A percentile compares a stretch with the other conserved stretches of the same genome.
Conservation (phyloP, 2,113 vertebrate genomes). For the Ceyx cyanopectus region DNA sequence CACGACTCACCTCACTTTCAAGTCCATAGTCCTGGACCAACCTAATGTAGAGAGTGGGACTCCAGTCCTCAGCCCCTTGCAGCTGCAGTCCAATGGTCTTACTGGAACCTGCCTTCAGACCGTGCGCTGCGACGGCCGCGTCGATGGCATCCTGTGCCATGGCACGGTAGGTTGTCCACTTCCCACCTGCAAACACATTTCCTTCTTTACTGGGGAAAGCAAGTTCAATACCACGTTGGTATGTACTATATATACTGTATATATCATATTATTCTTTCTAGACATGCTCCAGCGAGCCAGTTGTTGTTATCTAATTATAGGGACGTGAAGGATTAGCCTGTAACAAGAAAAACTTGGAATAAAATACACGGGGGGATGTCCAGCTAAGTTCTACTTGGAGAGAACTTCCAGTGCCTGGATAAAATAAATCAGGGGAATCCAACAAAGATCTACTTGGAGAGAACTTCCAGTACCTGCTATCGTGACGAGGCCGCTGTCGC, state of each 20-base stretch:
- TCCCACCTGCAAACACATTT: slow-evolving; percentile 83
- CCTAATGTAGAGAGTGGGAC: slow-evolving; percentile 93
- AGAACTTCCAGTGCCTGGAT: too few species aligned
- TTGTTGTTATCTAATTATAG: rapidly evolving
- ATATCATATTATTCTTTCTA: rapidly evolving
- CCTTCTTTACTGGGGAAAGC: background rate
- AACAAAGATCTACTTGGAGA: rapidly evolving
- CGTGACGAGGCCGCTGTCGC: slow-evolving; percentile 90
- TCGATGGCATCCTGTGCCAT: slow-evolving; percentile 95
- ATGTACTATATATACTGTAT: rapidly evolving
- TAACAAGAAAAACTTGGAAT: too few species aligned
- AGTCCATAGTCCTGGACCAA: slow-evolving; percentile 97
- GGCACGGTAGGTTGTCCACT: slow-evolving; percentile 96
- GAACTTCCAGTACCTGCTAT: slow-evolving; percentile 84
- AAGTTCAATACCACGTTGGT: rapidly evolving
- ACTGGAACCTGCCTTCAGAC: slow-evolving; percentile 81
- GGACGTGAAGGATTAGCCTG: background rate
- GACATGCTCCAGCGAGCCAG: background rate
- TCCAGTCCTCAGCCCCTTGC: slow-evolving; percentile 92
- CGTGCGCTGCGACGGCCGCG: slow-evolving; percentile 80
- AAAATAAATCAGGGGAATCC: rapidly evolving
- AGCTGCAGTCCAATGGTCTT: slow-evolving; percentile 88
- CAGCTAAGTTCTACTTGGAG: background rate
- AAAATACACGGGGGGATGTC: rapidly evolving
- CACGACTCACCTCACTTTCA: slow-evolving; percentile 87